Conservation (phyloP, 2,113 vertebrate genomes). For the Corythornis madagascariensis region DNA sequence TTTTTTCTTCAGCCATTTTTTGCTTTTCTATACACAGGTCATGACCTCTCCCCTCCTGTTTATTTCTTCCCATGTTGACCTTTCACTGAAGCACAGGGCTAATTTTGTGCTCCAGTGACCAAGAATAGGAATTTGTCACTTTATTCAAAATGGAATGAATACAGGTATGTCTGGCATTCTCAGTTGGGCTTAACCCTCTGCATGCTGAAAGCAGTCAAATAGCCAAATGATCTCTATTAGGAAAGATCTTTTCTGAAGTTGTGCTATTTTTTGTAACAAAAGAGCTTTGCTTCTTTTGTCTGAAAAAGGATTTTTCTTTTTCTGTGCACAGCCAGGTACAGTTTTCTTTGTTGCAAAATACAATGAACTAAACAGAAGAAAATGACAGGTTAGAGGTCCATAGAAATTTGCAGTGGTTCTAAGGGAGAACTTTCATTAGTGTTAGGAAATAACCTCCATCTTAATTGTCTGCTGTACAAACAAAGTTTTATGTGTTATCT, state of each 20-base stretch:
- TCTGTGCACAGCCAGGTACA: conserved; percentile 12
- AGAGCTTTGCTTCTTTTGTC: conserved; percentile 65
- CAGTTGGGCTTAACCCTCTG: conserved; percentile 52
- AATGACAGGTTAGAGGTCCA: conserved; percentile 46
- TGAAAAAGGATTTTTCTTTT: conserved; percentile 58
- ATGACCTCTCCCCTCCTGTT: conserved; percentile 65
- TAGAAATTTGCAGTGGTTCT: conserved; percentile 58
- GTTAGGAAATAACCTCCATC: conserved; percentile 68
- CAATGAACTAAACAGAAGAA: conserved; percentile 48
- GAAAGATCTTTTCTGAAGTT: conserved; percentile 7
- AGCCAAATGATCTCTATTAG: conserved; percentile 22
- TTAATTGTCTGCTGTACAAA: conserved; percentile 68
- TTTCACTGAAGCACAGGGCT: conserved; percentile 80
- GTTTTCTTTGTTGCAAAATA: conserved; percentile 60
- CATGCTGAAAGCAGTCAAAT: conserved; percentile 29
- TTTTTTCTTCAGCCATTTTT: conserved; percentile 35
- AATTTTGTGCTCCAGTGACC: conserved; percentile 86
- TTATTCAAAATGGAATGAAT: conserved; percentile 80
- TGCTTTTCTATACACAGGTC: conserved; percentile 28
- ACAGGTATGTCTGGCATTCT: conserved; percentile 74
- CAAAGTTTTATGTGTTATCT: conserved; percentile 55
- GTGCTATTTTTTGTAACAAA: conserved; percentile 55
- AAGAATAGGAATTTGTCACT: conserved; percentile 83
- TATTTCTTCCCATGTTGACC: conserved; percentile 72
- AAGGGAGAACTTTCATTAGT: conserved; percentile 52